Evolutionary conservation across 2,888 invertebrate species (phyloP).

Genomic region (Dolichopus griseipennis): DNA sequence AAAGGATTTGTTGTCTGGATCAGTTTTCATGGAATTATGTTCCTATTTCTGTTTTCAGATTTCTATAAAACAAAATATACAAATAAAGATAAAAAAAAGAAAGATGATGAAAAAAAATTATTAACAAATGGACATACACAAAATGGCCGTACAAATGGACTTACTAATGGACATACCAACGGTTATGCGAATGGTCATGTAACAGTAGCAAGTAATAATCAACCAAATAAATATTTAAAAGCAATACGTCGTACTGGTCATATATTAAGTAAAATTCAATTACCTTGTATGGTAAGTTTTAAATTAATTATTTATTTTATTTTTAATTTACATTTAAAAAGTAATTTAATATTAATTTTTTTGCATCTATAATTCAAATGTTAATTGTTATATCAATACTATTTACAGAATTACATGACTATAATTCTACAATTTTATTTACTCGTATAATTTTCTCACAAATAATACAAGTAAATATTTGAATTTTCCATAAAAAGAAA

Average conservation of each 20-base stretch:
- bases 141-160: constrained; percentile 31
- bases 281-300: constrained; percentile 2
- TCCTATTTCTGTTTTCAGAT: constrained; percentile 88
- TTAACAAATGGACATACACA: constrained; percentile 29
- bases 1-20: constrained; percentile 89
- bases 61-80: constrained; percentile 83
- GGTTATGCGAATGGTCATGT: constrained; percentile 30
- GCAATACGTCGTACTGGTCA: constrained; percentile 7
- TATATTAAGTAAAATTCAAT: neutral
- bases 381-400: too few species aligned
- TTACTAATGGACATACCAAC: constrained; percentile 36
- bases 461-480: too few species aligned
- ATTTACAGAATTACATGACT: too few species aligned
- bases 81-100: constrained; percentile 31
- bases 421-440: too few species aligned
- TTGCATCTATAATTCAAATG: too few species aligned
- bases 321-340: too few species aligned
- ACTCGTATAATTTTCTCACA: too few species aligned
- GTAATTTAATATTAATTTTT: too few species aligned
- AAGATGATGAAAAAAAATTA: constrained; percentile 11
- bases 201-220: constrained; percentile 28
- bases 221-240: constrained; percentile 20
- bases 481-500: too few species aligned
- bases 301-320: too few species aligned
- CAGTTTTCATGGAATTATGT: constrained; percentile 85